Conservation (phyloP, 2,888 invertebrate genomes). For the Agapetus fuscipes region DNA sequence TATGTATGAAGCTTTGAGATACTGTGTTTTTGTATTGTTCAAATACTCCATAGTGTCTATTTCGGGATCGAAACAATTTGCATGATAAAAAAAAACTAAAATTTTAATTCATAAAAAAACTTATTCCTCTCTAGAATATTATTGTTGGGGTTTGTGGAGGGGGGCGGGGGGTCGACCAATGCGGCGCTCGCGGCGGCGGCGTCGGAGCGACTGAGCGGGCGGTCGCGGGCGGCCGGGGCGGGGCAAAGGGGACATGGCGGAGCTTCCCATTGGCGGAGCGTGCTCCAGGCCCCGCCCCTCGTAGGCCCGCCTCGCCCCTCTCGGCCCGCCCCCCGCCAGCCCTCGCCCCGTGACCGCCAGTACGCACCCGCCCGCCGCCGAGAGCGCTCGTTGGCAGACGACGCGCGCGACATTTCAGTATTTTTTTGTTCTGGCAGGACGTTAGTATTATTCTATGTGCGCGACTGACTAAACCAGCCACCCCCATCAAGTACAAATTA, state of each 20-base stretch:
- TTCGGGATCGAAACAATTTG: too few species aligned
- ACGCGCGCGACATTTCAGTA: slow-evolving; percentile 15
- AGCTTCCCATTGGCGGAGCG: slow-evolving; percentile 28
- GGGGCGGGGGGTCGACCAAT: too few species aligned
- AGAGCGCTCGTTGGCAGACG: slow-evolving; percentile 31
- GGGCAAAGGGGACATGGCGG: slow-evolving; percentile 17
- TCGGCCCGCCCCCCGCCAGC: slow-evolving; percentile 26
- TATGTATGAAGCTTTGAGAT: too few species aligned
- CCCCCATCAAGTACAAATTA: too few species aligned
- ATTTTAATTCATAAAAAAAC: background rate
- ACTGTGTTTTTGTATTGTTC: too few species aligned
- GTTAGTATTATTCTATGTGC: too few species aligned
- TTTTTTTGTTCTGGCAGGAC: too few species aligned
- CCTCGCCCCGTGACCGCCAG: slow-evolving; percentile 36
- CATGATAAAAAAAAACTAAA: background rate
- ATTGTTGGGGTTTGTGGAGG: too few species aligned
- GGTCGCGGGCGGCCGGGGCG: slow-evolving; percentile 12
- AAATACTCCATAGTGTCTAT: too few species aligned
- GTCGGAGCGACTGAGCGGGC: slow-evolving; percentile 30
- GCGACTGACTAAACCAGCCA: too few species aligned
- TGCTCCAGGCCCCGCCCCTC: slow-evolving; percentile 22
- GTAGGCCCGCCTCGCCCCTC: slow-evolving; percentile 19
- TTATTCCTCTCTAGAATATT: background rate
- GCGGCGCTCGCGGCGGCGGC: slow-evolving; percentile 17
- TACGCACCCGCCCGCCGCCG: slow-evolving; percentile 46